These are phyloP conservation scores for Papilio machaon DNA, from an alignment of 1,140 invertebrate genomes.

Conservation along the genomic window DNA sequence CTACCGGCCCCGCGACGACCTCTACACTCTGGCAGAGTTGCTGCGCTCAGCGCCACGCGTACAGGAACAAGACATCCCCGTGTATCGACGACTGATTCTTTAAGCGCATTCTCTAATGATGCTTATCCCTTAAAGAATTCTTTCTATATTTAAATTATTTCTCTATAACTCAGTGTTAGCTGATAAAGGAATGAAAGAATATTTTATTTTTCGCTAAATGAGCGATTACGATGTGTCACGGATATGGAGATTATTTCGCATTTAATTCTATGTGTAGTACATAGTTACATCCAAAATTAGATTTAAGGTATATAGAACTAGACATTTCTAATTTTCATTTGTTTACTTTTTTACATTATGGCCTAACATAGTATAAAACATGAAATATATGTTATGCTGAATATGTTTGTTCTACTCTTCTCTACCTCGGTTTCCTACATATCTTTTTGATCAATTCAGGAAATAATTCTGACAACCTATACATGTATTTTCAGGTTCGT, in stretches of 20 bases:
- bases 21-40: conserved; percentile 78
- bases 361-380: conserved; percentile 42
- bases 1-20: conserved; percentile 76
- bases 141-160: conserved; percentile 30
- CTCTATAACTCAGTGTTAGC: conserved; percentile 25
- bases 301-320: conserved; percentile 45
- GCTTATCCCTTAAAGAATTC: conserved; percentile 19
- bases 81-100: conserved; percentile 79
- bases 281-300: conserved; percentile 62
- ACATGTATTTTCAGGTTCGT: conserved; percentile 31
- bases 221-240: conserved; percentile 47
- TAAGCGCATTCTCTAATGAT: conserved; percentile 58
- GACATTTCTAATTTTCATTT: conserved; percentile 42
- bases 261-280: conserved; percentile 61
- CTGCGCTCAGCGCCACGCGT: conserved; percentile 74
- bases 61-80: conserved; percentile 76
- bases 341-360: conserved; percentile 41
- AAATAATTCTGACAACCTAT: conserved; percentile 40
- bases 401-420: conserved; percentile 34
- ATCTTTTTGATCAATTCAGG: conserved; percentile 55
- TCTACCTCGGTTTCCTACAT: conserved; percentile 71
- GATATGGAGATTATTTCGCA: conserved; percentile 57
- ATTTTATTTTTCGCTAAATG: conserved; percentile 42
- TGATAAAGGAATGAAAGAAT: conserved; percentile 23
- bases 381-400: background rate